Percentiles rank a stretch among this genome's conserved stretches.
These are phyloP conservation scores for Dryas iulia DNA, from an alignment of 1,140 invertebrate genomes.

Conservation along the genomic window DNA sequence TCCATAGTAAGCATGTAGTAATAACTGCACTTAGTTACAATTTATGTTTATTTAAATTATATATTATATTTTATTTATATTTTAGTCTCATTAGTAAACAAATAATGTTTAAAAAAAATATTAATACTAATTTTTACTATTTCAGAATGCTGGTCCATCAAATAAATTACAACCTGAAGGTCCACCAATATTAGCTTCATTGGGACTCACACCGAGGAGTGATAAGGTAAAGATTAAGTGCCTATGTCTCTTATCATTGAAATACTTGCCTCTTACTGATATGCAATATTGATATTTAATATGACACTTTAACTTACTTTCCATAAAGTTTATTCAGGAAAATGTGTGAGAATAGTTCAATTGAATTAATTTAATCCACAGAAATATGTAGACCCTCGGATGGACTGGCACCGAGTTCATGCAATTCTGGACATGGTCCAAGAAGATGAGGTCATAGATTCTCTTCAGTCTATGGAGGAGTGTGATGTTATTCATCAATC, in stretches of 20 bases:
- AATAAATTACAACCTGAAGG: slow-evolving; percentile 74
- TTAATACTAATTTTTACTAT: slow-evolving; percentile 37
- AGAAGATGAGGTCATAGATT: slow-evolving; percentile 73
- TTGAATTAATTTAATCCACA: slow-evolving; percentile 77
- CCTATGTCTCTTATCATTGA: slow-evolving; percentile 46
- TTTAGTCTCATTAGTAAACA: not conserved
- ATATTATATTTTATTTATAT: not conserved
- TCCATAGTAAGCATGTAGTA: slow-evolving; percentile 1
- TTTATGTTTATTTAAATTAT: not conserved
- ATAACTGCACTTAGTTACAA: not conserved
- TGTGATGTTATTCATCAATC: slow-evolving; percentile 65
- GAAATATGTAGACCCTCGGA: slow-evolving; percentile 75
- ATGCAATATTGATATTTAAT: slow-evolving; percentile 32
- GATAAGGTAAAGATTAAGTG: slow-evolving; percentile 77
- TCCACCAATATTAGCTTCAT: slow-evolving; percentile 76
- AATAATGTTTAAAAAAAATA: no score
- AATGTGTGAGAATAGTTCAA: slow-evolving; percentile 65
- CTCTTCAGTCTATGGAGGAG: slow-evolving; percentile 65
- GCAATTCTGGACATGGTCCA: slow-evolving; percentile 75
- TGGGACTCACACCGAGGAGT: slow-evolving; percentile 78
- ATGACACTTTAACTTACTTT: slow-evolving; percentile 38
- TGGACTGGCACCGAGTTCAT: slow-evolving; percentile 77
- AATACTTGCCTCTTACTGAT: slow-evolving; percentile 10
- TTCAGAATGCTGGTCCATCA: slow-evolving; percentile 57
- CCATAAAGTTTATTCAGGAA: slow-evolving; percentile 15